Conservation (phyloP, 2,113 vertebrate genomes). For the Hypomesus transpacificus region DNA sequence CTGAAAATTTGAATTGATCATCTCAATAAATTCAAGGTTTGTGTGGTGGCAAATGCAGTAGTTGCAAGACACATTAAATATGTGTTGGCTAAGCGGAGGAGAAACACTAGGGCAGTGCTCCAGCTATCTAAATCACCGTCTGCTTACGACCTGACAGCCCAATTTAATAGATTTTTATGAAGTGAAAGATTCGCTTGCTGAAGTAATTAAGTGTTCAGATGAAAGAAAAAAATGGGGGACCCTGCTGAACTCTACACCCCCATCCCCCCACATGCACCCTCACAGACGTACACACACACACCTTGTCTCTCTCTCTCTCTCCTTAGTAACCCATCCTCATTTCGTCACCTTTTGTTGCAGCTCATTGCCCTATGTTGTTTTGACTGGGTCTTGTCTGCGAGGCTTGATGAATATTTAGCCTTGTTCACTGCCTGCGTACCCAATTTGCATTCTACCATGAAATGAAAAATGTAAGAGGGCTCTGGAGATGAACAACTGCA, state of each 20-base stretch:
- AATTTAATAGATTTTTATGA: conserved; percentile 48
- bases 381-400: conserved; percentile 34
- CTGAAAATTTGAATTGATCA: not conserved
- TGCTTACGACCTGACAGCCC: conserved; percentile 26
- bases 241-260: conserved; percentile 10
- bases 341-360: conserved; percentile 9
- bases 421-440: conserved; percentile 24
- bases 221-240: conserved; percentile 27
- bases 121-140: conserved; percentile 28
- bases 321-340: not conserved
- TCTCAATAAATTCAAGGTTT: not conserved
- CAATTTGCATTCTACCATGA: conserved; percentile 21
- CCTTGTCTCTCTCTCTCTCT: conserved; percentile 1
- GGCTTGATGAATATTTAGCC: conserved; percentile 56
- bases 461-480: conserved; percentile 1
- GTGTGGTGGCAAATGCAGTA: not conserved
- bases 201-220: conserved; percentile 38
- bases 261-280: not conserved
- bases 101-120: conserved; percentile 19
- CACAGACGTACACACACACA: conserved; percentile 25
- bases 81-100: conserved; percentile 18
- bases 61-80: not conserved
- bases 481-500: conserved; percentile 5
- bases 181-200: conserved; percentile 46
- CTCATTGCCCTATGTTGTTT: conserved; percentile 36